Conservation (phyloP, 1,140 invertebrate species). For the Wiebesia pumilae region DNA sequence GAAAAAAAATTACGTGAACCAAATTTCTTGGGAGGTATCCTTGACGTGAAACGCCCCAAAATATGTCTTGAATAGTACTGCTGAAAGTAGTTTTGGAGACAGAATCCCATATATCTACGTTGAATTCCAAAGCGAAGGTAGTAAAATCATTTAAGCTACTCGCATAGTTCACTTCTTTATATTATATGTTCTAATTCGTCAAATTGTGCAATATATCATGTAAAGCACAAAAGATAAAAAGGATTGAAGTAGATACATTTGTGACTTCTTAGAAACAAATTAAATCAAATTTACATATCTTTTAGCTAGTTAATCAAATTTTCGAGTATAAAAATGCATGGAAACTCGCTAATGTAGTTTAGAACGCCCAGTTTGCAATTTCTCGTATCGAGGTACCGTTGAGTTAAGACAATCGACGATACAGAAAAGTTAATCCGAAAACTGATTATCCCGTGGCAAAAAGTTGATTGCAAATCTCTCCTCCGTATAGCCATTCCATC, state of each 20-base stretch:
- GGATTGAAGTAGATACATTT: not conserved
- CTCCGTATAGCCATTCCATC: not conserved
- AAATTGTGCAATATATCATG: not conserved
- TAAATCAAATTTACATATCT: not conserved
- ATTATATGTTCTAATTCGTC: not conserved
- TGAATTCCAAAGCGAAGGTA: not conserved
- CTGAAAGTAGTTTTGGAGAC: conserved; percentile 3
- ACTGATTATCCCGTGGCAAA: conserved; percentile 26
- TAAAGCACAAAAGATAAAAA: not conserved
- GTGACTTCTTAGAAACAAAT: not conserved
- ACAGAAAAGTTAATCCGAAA: conserved; percentile 29
- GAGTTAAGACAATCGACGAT: not conserved
- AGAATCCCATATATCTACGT: not conserved
- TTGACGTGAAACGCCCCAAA: conserved; percentile 12
- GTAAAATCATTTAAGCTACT: not conserved
- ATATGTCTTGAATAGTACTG: conserved; percentile 19
- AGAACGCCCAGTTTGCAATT: not conserved
- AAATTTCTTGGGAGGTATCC: conserved; percentile 18
- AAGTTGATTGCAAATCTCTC: conserved; percentile 43
- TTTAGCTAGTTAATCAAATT: not conserved
- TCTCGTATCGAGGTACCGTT: not conserved
- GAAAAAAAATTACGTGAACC: not conserved
- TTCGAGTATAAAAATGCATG: not conserved
- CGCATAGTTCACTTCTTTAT: not conserved
- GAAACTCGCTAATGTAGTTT: not conserved